Base-by-base conservation (phyloP, 2,113 vertebrate genomes). In the Polypterus senegalus region DNA sequence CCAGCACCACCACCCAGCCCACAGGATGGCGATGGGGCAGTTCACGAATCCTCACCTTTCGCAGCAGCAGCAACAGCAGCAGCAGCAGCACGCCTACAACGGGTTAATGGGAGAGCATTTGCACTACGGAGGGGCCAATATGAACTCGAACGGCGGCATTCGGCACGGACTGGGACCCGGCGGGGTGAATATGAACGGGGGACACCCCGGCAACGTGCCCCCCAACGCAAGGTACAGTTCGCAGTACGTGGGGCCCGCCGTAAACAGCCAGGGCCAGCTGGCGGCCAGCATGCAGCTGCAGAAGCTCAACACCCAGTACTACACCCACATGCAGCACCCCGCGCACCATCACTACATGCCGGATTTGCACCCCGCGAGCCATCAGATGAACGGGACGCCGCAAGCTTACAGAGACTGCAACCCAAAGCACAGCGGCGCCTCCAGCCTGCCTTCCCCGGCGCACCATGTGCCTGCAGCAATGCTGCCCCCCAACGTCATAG, bases 401-500 rank as follows among this genome's bases (percentile, higher is more conserved):
- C 87, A 88, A 80, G 88, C 89, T 81, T 90, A 87, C 77, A 83
- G 87, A 82, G 87, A 90, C 85, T 83, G 83, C 81, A 87, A 85
- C 77, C 81, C 82, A 66, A 91, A 89, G 78, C 86, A 88, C 79
- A 76, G 81, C 78, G 73, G 74, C 68, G 54, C 72, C 70, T 73
- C 66, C 55, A 77, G 83, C 77, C 80, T 87, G 54, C 75, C 81
- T 66, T 78, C 86, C 1, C 83, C 80, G 70, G 81, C 84, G 70
- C 85, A 87, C 73, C 73, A 73, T 58, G 85, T 84, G 82, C 86
- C 89, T 75, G 81, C 82, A 69, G 86, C 88, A 68, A 86, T 89
- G 81, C 86, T 90, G 87, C 90, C 90, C 80, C 88, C 89, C 86
- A 91, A 89, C 83, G 90, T 90, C 83, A 92, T 92, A 81, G 90